Evolutionary conservation across 2,113 vertebrate genomes (phyloP).

Genomic region (Dascyllus trimaculatus): DNA sequence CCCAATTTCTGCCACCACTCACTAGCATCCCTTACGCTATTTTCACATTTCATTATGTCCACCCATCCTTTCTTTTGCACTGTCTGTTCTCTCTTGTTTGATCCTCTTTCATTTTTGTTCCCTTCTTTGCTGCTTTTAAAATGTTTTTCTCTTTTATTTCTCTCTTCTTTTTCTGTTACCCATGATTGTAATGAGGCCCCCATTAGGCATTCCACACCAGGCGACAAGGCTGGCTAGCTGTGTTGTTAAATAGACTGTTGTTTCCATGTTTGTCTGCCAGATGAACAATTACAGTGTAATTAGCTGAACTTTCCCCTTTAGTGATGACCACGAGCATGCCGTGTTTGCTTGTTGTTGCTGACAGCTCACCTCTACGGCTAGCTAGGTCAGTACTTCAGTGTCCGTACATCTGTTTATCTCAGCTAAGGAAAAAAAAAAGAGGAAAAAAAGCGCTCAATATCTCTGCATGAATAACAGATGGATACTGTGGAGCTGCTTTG

Average conservation of each 20-base stretch:
- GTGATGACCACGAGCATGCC: slow-evolving; percentile 51
- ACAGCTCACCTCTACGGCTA: slow-evolving; percentile 69
- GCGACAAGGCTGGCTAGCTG: slow-evolving; percentile 6
- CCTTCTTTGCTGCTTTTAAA: slow-evolving; percentile 31
- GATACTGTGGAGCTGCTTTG: slow-evolving; percentile 33
- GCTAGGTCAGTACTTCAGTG: slow-evolving; percentile 58
- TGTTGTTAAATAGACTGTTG: slow-evolving; percentile 46
- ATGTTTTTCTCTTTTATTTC: slow-evolving; percentile 8
- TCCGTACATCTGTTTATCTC: slow-evolving; percentile 69
- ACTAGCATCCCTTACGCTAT: slow-evolving; percentile 31
- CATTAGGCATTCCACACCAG: slow-evolving; percentile 49
- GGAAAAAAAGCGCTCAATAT: slow-evolving; percentile 18
- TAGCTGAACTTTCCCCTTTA: slow-evolving; percentile 70
- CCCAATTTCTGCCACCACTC: slow-evolving; percentile 66
- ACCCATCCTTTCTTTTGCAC: slow-evolving; percentile 37
- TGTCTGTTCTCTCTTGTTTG: slow-evolving; percentile 37
- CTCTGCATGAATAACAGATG: slow-evolving; percentile 55
- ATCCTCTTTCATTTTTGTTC: slow-evolving; percentile 35
- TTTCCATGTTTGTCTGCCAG: slow-evolving; percentile 62
- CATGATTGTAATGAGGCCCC: slow-evolving; percentile 8
- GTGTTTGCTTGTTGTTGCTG: slow-evolving; percentile 70
- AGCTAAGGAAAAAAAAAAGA: slow-evolving; percentile 32
- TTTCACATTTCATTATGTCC: slow-evolving; percentile 59
- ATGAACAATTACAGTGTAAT: slow-evolving; percentile 68
- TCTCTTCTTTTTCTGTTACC: background rate